These are phyloP conservation scores for Acleris cristana DNA, from an alignment of 2,888 invertebrate species.

Conservation along the genomic window DNA sequence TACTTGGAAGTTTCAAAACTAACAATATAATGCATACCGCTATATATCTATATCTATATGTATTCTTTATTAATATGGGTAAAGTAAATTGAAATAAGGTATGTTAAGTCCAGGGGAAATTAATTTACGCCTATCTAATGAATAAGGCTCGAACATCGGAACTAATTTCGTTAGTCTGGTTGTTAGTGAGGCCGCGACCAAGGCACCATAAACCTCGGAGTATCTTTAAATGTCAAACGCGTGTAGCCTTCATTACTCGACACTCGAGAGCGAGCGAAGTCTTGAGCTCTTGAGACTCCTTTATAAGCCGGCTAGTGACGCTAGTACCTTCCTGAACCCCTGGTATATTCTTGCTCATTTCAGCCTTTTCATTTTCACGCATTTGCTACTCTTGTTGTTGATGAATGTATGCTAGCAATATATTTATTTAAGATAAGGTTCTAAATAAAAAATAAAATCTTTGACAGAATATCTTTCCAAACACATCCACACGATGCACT, in stretches of 20 bases:
- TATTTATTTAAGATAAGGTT: background rate
- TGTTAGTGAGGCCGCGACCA: constrained; percentile 45
- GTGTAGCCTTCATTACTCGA: constrained; percentile 51
- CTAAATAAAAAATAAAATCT: background rate
- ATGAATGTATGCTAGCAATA: constrained; percentile 4
- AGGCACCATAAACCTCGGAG: constrained; percentile 42
- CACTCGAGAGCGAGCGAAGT: constrained; percentile 48
- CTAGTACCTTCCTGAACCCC: constrained; percentile 50
- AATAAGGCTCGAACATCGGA: too few species aligned
- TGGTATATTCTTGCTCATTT: constrained; percentile 49
- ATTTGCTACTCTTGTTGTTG: constrained; percentile 19
- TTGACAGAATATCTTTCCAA: background rate
- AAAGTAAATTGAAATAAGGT: too few species aligned
- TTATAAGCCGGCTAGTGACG: constrained; percentile 56
- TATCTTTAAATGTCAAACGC: constrained; percentile 45
- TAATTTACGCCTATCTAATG: too few species aligned
- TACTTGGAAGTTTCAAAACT: too few species aligned
- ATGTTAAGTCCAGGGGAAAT: too few species aligned
- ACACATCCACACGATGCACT: constrained; percentile 2
- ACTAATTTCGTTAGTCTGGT: constrained; percentile 16
- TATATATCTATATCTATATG: too few species aligned
- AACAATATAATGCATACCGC: too few species aligned
- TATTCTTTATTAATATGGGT: too few species aligned
- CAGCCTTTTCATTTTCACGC: constrained; percentile 40
- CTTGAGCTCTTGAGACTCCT: constrained; percentile 57